Conservation (phyloP, 1,140 invertebrate species). For the Drosophila mayri region DNA sequence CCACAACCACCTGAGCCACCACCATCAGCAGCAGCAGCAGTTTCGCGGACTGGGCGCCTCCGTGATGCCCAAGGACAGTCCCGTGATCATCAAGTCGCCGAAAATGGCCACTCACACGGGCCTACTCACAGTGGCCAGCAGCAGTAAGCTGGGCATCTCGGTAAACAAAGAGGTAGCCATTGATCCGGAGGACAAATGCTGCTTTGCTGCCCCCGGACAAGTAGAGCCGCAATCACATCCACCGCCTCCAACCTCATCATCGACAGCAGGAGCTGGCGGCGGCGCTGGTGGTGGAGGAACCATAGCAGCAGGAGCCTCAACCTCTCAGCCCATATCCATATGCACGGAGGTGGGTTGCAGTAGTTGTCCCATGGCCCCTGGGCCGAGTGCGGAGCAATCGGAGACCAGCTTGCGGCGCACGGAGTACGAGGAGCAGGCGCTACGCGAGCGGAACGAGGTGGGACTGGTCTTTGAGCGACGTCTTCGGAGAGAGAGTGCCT, state of each 20-base stretch:
- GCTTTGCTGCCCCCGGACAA: conserved; percentile 59
- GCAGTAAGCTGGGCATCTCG: conserved; percentile 73
- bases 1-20: conserved; percentile 33
- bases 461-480: conserved; percentile 72
- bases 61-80: conserved; percentile 83
- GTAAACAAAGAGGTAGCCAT: conserved; percentile 84
- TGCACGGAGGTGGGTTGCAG: conserved; percentile 78
- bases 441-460: conserved; percentile 55
- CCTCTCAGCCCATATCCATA: conserved; percentile 62
- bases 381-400: conserved; percentile 47
- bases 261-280: conserved; percentile 10
- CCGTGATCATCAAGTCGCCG: conserved; percentile 83
- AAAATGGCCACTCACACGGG: conserved; percentile 68
- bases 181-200: conserved; percentile 83
- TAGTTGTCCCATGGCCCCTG: conserved; percentile 63
- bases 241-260: conserved; percentile 25
- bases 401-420: conserved; percentile 50
- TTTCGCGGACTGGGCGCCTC: conserved; percentile 80
- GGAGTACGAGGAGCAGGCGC: conserved; percentile 59
- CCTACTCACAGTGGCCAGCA: conserved; percentile 65
- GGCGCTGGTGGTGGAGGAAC: conserved; percentile 9
- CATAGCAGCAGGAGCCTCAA: conserved; percentile 12
- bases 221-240: conserved; percentile 55
- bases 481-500: conserved; percentile 66
- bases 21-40: conserved; percentile 59